A percentile compares a stretch with the other conserved stretches of the same genome.
These are phyloP conservation scores for Cinclus mexicanus DNA, from an alignment of 2,113 vertebrate genomes.

Conservation along the genomic window DNA sequence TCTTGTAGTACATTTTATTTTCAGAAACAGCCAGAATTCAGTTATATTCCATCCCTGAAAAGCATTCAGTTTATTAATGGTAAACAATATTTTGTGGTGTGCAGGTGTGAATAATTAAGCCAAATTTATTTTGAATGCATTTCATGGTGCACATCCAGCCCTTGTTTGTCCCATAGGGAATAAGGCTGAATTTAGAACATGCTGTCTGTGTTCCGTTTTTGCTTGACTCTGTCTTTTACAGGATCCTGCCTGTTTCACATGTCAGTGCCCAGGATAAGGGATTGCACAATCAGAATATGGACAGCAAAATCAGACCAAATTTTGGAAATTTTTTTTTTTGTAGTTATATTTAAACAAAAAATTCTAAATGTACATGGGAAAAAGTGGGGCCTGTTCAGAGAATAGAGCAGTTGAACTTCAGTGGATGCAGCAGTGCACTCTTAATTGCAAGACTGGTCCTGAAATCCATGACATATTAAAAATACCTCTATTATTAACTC, in stretches of 20 bases:
- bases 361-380: neutral
- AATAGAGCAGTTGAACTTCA: neutral
- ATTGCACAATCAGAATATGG: neutral
- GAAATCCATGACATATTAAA: neutral
- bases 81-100: neutral
- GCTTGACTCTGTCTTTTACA: neutral
- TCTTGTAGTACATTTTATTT: neutral
- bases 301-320: neutral
- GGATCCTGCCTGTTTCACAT: neutral
- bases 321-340: neutral
- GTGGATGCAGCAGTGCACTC: neutral
- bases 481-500: neutral
- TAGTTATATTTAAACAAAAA: neutral
- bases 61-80: neutral
- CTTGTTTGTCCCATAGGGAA: neutral
- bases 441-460: neutral
- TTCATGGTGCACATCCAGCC: neutral
- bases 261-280: neutral
- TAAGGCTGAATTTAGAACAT: neutral
- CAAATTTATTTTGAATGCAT: neutral
- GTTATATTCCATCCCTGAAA: neutral
- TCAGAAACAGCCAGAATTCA: neutral
- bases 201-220: neutral
- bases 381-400: neutral
- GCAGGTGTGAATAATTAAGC: neutral